These are phyloP conservation scores for Gallirallus australis DNA, from an alignment of 2,797 vertebrate species.

Conservation along the genomic window DNA sequence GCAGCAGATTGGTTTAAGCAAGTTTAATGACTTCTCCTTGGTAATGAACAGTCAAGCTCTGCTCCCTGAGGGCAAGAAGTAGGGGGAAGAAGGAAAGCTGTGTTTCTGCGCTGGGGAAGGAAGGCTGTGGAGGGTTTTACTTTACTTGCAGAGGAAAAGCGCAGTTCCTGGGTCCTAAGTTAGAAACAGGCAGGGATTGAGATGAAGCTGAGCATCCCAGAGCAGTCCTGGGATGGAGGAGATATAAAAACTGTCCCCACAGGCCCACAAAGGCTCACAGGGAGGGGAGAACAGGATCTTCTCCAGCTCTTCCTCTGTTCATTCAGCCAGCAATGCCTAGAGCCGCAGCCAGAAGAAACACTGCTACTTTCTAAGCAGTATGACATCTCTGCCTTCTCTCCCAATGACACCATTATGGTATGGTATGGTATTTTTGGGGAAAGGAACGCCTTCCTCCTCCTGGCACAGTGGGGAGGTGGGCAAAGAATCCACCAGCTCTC, in stretches of 20 bases:
- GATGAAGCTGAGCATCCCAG: background rate
- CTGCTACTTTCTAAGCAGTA: background rate
- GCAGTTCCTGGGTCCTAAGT: background rate
- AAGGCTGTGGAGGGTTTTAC: background rate
- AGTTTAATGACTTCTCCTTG: background rate
- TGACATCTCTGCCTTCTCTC: background rate
- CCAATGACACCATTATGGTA: background rate
- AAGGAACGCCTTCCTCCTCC: background rate
- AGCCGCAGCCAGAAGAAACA: background rate
- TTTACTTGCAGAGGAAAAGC: background rate
- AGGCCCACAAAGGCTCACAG: background rate
- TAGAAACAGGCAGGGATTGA: background rate
- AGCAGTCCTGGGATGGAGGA: background rate
- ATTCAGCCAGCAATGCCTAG: background rate
- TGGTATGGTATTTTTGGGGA: accelerated
- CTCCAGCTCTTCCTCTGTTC: background rate
- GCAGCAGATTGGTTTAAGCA: background rate
- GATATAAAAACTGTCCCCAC: background rate
- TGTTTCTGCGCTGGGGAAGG: background rate
- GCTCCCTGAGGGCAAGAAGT: background rate
- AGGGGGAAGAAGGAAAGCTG: background rate
- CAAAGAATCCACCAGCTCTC: background rate
- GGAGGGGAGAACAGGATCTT: background rate
- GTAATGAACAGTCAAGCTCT: background rate
- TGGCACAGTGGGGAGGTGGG: background rate